Percentiles rank a stretch among this genome's conserved stretches.
phyloP scores from a whole-genome alignment of 2,113 vertebrate genomes.

The Corythaixoides concolor region DNA sequence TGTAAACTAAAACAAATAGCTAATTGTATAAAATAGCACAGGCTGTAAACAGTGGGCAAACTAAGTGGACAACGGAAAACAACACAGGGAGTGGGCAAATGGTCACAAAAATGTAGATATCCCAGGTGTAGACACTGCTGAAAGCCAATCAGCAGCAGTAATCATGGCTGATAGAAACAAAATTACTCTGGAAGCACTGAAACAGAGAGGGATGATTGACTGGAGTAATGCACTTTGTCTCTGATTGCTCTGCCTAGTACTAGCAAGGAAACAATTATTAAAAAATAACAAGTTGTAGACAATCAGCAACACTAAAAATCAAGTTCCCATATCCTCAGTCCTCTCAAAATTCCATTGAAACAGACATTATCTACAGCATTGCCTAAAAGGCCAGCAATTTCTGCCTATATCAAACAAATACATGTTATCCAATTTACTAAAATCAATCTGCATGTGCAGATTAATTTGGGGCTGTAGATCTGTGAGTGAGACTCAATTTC shows the following conservation, averaged over 20 bases:
- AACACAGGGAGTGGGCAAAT: not conserved
- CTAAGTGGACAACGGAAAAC: not conserved
- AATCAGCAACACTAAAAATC: not conserved
- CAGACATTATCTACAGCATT: not conserved
- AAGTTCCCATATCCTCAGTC: not conserved
- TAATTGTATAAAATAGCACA: not conserved
- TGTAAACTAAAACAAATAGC: not conserved
- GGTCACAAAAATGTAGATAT: not conserved
- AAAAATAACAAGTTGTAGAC: not conserved
- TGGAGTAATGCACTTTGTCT: not conserved
- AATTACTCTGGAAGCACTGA: not conserved
- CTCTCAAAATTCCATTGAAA: not conserved
- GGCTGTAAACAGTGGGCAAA: not conserved
- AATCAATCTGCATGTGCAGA: slow-evolving; percentile 25
- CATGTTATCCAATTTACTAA: not conserved
- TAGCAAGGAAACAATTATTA: not conserved
- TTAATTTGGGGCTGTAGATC: not conserved
- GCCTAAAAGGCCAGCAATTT: not conserved
- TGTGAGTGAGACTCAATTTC: not conserved
- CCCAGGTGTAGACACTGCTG: not conserved
- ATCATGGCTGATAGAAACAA: not conserved
- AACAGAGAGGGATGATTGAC: not conserved
- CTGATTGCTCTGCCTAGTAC: not conserved
- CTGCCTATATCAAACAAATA: not conserved
- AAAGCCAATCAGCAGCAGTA: not conserved